Evolutionary conservation across 2,797 vertebrate genomes (phyloP), one percentile per base, ranked within the genome.

Genomic region (Danio jaintianensis): DNA sequence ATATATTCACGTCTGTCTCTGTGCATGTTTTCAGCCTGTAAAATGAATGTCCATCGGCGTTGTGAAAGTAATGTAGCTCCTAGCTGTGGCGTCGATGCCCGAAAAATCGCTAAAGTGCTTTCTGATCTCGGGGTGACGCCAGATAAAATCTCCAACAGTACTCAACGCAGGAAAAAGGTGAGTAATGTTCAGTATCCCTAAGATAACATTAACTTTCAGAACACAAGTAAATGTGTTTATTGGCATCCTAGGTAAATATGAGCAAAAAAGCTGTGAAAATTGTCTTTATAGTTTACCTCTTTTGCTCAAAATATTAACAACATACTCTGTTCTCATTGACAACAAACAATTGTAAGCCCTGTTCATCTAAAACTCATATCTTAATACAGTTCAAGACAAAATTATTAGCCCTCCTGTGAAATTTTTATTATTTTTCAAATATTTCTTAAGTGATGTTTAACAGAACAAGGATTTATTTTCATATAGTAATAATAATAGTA

Each of bases 31-130:
- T 15, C 87, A 99, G 98, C 98, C 84, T 99, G 98, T 94, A 99
- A 99, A 93, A 99, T 99, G 98, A 99, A 99, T 68, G 97, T 98
- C 84, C 98, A 99, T 92, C 91, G 98, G 79, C 96, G 98, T 82
- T 99, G 98, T 90, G 98, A 99, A 93, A 94, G 91, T 86, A 99
- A 99, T 12, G 98, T 99, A 87, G 98, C 98, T 73, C 97, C 98
- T 63, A 98, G 98, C 93, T 99, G 98, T 15, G 98, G 98, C 0
- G 98, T 99, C 86, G 98, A 99, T 45, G 97, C 98, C 87, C 92
- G 97, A 86, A 97, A 97, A 15, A 99, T 99, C 45, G 98, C 98
- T 68, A 99, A 98, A 92, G 98, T 99, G 81, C 93, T 99, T 77
- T 95, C 98, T 1, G 98, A 99, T 92, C 95, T 99, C 52, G 98